phyloP scores from a whole-genome alignment of 2,888 invertebrate species.

The Coremacera marginata region DNA sequence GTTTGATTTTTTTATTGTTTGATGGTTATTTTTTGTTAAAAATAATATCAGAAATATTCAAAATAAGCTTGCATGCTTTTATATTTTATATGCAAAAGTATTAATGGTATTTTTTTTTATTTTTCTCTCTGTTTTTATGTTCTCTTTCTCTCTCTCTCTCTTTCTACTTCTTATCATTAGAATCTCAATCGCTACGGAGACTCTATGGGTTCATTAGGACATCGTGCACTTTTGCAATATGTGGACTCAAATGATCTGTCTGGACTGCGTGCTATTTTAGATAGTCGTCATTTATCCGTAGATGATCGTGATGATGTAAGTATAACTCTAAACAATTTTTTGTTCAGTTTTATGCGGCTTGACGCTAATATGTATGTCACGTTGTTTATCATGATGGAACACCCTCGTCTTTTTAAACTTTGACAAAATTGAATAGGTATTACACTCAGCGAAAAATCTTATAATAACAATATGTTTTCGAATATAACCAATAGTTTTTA shows the following conservation, averaged over 20 bases:
- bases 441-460: too few species aligned
- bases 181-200: conserved; percentile 86
- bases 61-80: conserved; percentile 12
- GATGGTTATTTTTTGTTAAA: too few species aligned
- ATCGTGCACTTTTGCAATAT: conserved; percentile 83
- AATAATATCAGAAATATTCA: conserved; percentile 15
- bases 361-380: too few species aligned
- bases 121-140: conserved; percentile 13
- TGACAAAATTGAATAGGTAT: too few species aligned
- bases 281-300: conserved; percentile 83
- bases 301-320: conserved; percentile 90
- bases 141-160: background rate
- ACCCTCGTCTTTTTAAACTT: too few species aligned
- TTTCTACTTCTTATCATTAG: conserved; percentile 68
- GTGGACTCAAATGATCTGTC: conserved; percentile 84
- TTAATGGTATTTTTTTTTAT: background rate
- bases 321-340: conserved; percentile 18
- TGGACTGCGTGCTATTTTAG: conserved; percentile 85
- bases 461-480: too few species aligned
- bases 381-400: too few species aligned
- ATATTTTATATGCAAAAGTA: conserved; percentile 14
- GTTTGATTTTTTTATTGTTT: too few species aligned
- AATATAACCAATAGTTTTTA: too few species aligned
- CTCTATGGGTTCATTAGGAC: conserved; percentile 92
- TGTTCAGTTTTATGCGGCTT: too few species aligned